A percentile compares a stretch with the other conserved stretches of the same genome.
Evolutionary conservation across 2,888 invertebrate species (phyloP).

Genomic region (Eledona agricola): DNA sequence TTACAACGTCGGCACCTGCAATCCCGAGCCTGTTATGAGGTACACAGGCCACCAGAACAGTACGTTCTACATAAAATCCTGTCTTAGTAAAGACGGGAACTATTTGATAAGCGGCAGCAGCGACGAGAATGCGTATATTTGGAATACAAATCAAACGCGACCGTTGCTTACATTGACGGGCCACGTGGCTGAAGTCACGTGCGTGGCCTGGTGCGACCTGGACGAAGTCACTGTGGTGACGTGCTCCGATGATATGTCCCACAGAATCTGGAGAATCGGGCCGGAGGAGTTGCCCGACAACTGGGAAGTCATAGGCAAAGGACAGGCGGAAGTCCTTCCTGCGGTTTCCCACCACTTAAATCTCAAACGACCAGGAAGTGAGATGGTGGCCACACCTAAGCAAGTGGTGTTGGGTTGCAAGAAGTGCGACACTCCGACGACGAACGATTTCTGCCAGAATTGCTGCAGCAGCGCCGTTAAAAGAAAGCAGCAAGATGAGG

Average conservation of each 20-base stretch:
- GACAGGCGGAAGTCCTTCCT: constrained; percentile 52
- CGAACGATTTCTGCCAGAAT: constrained; percentile 47
- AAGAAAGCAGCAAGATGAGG: constrained; percentile 43
- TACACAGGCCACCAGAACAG: constrained; percentile 80
- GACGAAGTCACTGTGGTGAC: constrained; percentile 75
- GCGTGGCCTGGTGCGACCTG: constrained; percentile 79
- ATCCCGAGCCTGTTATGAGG: constrained; percentile 70
- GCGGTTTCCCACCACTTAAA: constrained; percentile 21
- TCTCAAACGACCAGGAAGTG: constrained; percentile 9
- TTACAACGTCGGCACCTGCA: constrained; percentile 79
- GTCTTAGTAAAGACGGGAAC: constrained; percentile 80
- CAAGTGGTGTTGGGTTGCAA: constrained; percentile 44
- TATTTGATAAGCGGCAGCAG: constrained; percentile 91
- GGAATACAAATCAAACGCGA: constrained; percentile 73
- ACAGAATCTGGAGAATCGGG: constrained; percentile 79
- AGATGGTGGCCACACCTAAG: constrained; percentile 36
- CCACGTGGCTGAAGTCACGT: constrained; percentile 87
- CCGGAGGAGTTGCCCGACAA: constrained; percentile 61
- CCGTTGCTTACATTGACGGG: constrained; percentile 78
- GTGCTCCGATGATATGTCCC: constrained; percentile 83
- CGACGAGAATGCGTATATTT: constrained; percentile 86
- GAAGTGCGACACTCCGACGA: constrained; percentile 33
- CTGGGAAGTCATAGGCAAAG: constrained; percentile 49
- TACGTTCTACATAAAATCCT: constrained; percentile 86
- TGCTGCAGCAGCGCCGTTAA: constrained; percentile 51